Percentiles rank a stretch among this genome's conserved stretches.
phyloP scores from a whole-genome alignment of 1,140 invertebrate species.

The Lasaia peninsularis region DNA sequence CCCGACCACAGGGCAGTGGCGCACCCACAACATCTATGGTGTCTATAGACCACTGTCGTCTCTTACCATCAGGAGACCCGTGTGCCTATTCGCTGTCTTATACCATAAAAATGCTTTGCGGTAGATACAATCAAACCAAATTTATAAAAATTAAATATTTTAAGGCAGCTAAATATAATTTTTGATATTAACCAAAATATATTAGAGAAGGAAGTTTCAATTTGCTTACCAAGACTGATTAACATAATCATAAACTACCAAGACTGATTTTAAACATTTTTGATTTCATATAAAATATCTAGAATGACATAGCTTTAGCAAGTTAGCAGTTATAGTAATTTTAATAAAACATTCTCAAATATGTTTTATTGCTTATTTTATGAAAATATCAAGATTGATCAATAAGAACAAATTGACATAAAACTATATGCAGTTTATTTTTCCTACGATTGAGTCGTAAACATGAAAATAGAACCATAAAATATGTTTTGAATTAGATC shows the following conservation, averaged over 20 bases:
- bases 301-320: neutral
- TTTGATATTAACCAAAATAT: too few relatives aligned
- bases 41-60: too few relatives aligned
- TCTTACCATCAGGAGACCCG: too few relatives aligned
- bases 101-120: too few relatives aligned
- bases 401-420: neutral
- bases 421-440: neutral
- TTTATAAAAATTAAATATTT: too few relatives aligned
- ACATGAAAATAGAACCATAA: too few relatives aligned
- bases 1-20: too few relatives aligned
- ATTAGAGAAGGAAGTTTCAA: neutral
- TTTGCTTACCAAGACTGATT: slow-evolving; percentile 21
- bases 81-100: too few relatives aligned
- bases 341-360: neutral
- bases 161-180: too few relatives aligned
- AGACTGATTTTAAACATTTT: neutral
- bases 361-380: slow-evolving; percentile 17
- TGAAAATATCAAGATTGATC: neutral
- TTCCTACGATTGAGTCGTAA: neutral
- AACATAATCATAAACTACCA: slow-evolving; percentile 28
- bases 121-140: too few relatives aligned
- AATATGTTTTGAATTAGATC: too few relatives aligned
- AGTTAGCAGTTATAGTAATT: neutral
- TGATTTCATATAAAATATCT: neutral
- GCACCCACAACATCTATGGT: too few relatives aligned